Base-by-base conservation (phyloP, 2,888 invertebrate genomes). In the Germaria angustata region DNA sequence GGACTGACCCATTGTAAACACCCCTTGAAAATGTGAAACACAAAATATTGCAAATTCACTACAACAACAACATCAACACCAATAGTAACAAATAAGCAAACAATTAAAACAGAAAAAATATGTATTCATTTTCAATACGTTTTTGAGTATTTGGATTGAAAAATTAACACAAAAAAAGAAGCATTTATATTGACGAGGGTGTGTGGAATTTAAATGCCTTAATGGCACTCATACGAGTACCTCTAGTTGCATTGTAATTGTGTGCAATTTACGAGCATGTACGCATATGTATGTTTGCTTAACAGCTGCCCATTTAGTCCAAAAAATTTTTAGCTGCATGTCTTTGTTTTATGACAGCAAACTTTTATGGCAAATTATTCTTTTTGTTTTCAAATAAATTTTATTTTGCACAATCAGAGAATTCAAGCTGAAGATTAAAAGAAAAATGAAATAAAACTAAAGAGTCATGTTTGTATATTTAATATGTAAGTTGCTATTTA, bases 1-100 rank as follows among this genome's bases (percentile, higher is more conserved):
- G 34, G 39, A 66, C 57, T 66, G 68, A 53, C 77, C n/a, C 77
- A 69, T 61, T 44, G 24, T 44, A 24, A 65, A 46, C 55, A 55
- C 46, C 75, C 75, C 57, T 49, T 46, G n/a, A 66, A 44, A 49
- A 49, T 39, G 41, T 20, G 8, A 53, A 53, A 11, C 20, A 17
- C 28, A 72, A 75, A 75, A 77, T 77, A 61, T 77, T 69, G 61
- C 77, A 77, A 69, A 63, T 69, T 61, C 61, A 41, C 17, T 77
- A 24, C 22, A 41, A 36, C 2, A 51, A 61, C 2, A 39, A 51
- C 1, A 36, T 39, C 2, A 28, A n/a, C 2, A 39, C 39, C 1
- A 36, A 44, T 1, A 28, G 9, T 2, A 44, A 32, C 2, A 71
- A 15, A 34, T n/a, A 49, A 34, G 22, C 22, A 51, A 65, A 66